Base-by-base conservation (phyloP, 2,888 invertebrate genomes). In the Catocala sponsa region DNA sequence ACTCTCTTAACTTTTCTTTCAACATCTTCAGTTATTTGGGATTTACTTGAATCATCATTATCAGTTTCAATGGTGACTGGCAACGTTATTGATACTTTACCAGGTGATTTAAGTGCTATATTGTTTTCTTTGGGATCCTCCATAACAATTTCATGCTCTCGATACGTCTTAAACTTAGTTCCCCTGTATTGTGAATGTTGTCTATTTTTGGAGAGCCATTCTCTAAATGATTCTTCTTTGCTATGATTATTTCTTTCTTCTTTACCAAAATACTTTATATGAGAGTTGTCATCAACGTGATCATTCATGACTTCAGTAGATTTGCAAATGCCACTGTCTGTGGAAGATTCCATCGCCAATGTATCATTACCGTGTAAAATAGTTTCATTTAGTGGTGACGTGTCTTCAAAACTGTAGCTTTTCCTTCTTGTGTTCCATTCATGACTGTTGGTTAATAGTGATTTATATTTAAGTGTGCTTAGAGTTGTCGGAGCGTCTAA, bases 371-470 rank as follows among this genome's bases (percentile, higher is more conserved):
- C 86, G 63, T 88, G 86, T 56, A 84, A 72, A 51, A 86, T 85
- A 47, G 78, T 85, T 80, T 91, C 90, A 66, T 87, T 86, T 44
- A 89, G 65, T 13, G 92, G 88, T 35, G 89, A 85, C 0, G 93
- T 90, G 58, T 93, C 92, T 85, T 94, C 94, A 79, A 97, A 97
- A 61, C 97, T 97, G 80, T 97, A 97, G 13, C 97, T 97, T 87
- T 97, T 97, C 70, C 97, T 94, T 71, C 97, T 93, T 65, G 96
- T 95, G 80, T 96, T 96, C 97, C 97, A 97, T 76, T 96, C 96
- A 57, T 86, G 91, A 68, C 84, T 91, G 47, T 83, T 86, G 69
- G 91, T 94, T 61, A 94, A 80, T 59, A 94, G 83, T 54, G 93
- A 85, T 89, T 92, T 89, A 76, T 91, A 91, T 83, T 93, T 91